Evolutionary conservation across 2,113 vertebrate genomes (phyloP), one percentile per base, ranked within the genome.

Genomic region (Pachyramphus minor): DNA sequence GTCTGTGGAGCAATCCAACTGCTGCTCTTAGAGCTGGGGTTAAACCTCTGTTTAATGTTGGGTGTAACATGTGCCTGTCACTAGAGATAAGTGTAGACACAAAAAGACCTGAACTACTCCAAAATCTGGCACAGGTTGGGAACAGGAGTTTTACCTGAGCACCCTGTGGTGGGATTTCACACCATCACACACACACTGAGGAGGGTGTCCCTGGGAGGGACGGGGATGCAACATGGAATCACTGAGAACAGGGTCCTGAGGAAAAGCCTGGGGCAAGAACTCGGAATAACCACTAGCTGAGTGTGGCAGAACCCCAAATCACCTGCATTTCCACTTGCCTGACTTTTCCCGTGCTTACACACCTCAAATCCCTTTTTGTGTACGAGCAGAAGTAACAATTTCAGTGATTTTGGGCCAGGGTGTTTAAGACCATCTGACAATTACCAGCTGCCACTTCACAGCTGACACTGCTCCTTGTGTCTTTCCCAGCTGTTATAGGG

Each of bases 401-500:
- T 1, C 60, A 71, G 33, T 7, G 28, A 16, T 15, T 1, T 28
- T 10, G 52, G 35, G 41, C 9, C 25, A 25, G 25, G 50, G 14
- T 16, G 50, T 27, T 9, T 55, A 9, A 49, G 24, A 1, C 11
- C 33, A 39, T 9, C 7, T 35, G 42, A 22, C 53, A 23, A 58
- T 6, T 11, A 55, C 39, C 42, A 22, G 37, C 62, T 80, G 63
- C 50, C 33, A 14, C 18, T 50, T 12, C 52, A 10, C 59, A 81
- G 18, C 44, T 63, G 41, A 44, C 60, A 15, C 71, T 52, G 77
- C 44, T 39, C 49, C 28, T 31, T 52, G 60, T 91, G 2, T 55
- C 41, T 64, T 53, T 66, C 10, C 68, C 53, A 98, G 98, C 98
- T 63, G 14, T 63, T 37, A 94, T 98, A 79, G 98, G 96, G 52